These are phyloP conservation scores for Mesorhabditis spiculigera DNA, from an alignment of 2,888 invertebrate genomes.

Conservation along the genomic window DNA sequence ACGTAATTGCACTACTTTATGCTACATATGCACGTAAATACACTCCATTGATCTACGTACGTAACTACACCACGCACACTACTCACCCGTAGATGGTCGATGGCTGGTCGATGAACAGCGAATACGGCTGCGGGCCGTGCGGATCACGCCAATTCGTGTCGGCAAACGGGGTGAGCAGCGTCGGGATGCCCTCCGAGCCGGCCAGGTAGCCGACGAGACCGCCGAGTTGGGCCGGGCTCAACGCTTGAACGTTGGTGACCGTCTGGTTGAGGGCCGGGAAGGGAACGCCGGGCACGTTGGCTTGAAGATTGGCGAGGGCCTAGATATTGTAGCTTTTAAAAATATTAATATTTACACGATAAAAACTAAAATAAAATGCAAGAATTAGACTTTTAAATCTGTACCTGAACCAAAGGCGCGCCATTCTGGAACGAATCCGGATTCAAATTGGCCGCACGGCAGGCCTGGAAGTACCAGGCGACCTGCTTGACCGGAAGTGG, in stretches of 20 bases:
- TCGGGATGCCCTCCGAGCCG: slow-evolving; percentile 16
- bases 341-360: too few relatives aligned
- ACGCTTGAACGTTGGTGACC: slow-evolving; percentile 15
- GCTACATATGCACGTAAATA: too few relatives aligned
- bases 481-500: slow-evolving; percentile 30
- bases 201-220: slow-evolving; percentile 15
- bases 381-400: not conserved
- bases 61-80: too few relatives aligned
- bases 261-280: slow-evolving; percentile 35
- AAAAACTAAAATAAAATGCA: too few relatives aligned
- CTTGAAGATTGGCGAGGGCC: too few relatives aligned
- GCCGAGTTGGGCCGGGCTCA: slow-evolving; percentile 17
- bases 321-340: too few relatives aligned
- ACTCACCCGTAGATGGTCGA: slow-evolving; percentile 27
- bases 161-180: slow-evolving; percentile 26
- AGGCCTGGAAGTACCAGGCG: slow-evolving; percentile 25
- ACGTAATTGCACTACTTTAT: too few relatives aligned
- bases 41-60: too few relatives aligned
- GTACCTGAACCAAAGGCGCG: slow-evolving; percentile 11
- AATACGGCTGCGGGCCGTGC: slow-evolving; percentile 17
- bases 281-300: slow-evolving; percentile 13
- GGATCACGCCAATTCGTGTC: slow-evolving; percentile 54
- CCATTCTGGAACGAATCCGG: slow-evolving; percentile 19
- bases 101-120: slow-evolving; percentile 45
- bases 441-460: slow-evolving; percentile 11